Percentiles rank a stretch among this genome's conserved stretches.
These are phyloP conservation scores for Himalopsyche phryganea DNA, from an alignment of 1,140 invertebrate species.

Conservation along the genomic window DNA sequence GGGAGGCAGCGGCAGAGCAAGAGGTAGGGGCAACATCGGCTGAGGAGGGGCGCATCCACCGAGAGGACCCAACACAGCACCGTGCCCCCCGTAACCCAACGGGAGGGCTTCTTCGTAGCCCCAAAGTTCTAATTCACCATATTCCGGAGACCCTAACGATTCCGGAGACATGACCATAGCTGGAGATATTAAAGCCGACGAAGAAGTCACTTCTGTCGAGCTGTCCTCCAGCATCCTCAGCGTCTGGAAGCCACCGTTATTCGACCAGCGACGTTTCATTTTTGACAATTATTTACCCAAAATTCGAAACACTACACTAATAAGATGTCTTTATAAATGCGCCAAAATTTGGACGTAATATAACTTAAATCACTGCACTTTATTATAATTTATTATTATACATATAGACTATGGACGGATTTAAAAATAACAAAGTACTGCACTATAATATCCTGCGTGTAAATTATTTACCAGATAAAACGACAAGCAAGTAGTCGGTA, in stretches of 20 bases:
- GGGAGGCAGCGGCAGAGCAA: slow-evolving; percentile 48
- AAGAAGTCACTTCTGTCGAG: slow-evolving; percentile 72
- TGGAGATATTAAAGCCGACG: slow-evolving; percentile 57
- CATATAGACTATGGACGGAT: too few relatives aligned
- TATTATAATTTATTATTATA: too few relatives aligned
- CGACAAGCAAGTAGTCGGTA: too few relatives aligned
- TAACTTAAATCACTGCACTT: too few relatives aligned
- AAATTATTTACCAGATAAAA: too few relatives aligned
- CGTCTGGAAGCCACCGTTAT: slow-evolving; percentile 61
- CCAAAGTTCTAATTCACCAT: slow-evolving; percentile 79
- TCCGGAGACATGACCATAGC: slow-evolving; percentile 67
- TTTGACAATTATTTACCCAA: background rate
- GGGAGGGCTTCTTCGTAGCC: slow-evolving; percentile 55
- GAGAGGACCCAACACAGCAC: slow-evolving; percentile 41
- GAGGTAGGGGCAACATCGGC: slow-evolving; percentile 39
- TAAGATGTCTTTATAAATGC: too few relatives aligned
- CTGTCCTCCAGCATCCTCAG: slow-evolving; percentile 66
- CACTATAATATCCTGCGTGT: too few relatives aligned
- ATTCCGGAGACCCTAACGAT: slow-evolving; percentile 61
- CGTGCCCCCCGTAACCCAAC: slow-evolving; percentile 50
- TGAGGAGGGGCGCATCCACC: slow-evolving; percentile 43
- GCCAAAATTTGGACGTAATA: too few relatives aligned
- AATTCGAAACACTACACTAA: too few relatives aligned
- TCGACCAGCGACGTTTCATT: slow-evolving; percentile 69
- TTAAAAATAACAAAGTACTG: too few relatives aligned